Evolutionary conservation across 2,113 vertebrate genomes (phyloP).

Genomic region (Pachycephala philippinensis): DNA sequence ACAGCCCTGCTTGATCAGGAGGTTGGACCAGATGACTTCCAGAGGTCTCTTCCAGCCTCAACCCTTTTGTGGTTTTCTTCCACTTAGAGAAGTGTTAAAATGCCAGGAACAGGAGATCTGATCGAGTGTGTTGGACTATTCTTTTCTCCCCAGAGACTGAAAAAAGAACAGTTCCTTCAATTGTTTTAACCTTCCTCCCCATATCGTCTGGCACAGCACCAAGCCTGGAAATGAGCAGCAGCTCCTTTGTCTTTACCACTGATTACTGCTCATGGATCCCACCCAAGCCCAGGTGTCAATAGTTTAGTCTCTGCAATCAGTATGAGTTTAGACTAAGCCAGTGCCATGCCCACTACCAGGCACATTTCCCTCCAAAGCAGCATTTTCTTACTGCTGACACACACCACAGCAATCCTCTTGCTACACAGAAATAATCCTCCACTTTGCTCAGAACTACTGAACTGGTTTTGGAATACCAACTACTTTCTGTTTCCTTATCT

Average conservation of each 20-base stretch:
- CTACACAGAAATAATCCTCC: not conserved
- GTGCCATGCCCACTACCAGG: not conserved
- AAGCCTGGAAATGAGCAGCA: not conserved
- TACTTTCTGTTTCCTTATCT: not conserved
- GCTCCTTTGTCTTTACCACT: not conserved
- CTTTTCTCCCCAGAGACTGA: not conserved
- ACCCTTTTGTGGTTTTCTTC: not conserved
- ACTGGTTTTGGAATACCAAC: not conserved
- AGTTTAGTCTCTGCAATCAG: not conserved
- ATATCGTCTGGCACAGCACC: not conserved
- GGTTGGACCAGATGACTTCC: not conserved
- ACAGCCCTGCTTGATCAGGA: not conserved
- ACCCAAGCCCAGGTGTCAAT: not conserved
- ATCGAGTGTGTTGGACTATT: not conserved
- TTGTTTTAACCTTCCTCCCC: not conserved
- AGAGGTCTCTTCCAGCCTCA: not conserved
- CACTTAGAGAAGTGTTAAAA: not conserved
- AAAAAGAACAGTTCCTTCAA: not conserved
- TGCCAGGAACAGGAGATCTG: not conserved
- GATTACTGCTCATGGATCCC: not conserved
- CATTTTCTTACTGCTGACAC: not conserved
- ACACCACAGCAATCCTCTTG: not conserved
- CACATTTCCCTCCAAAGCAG: not conserved
- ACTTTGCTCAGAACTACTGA: not conserved
- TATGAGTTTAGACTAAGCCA: not conserved